Evolutionary conservation across 2,113 vertebrate species (phyloP).

Genomic region (Psittacula cyanocephala): DNA sequence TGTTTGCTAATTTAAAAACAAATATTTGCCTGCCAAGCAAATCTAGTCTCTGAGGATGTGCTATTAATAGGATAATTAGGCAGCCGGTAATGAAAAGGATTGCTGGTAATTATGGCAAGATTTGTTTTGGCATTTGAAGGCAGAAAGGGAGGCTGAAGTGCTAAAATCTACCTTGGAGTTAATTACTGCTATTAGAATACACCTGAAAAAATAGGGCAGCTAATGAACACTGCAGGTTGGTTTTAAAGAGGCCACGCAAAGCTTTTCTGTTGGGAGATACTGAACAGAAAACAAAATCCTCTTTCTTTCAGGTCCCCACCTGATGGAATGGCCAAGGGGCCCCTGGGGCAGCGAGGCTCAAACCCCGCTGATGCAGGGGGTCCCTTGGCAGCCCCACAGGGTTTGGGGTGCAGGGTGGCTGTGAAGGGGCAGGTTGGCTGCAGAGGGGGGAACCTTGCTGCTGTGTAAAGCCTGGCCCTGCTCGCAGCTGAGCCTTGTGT

Average conservation of each 20-base stretch:
- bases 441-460: too few relatives aligned
- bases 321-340: not conserved
- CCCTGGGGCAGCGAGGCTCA: not conserved
- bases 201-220: slow-evolving; percentile 86
- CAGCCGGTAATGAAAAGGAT: slow-evolving; percentile 97
- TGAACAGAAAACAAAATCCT: not conserved
- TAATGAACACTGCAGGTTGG: slow-evolving; percentile 39
- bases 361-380: rapidly evolving
- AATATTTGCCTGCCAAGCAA: slow-evolving; percentile 97
- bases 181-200: slow-evolving; percentile 87
- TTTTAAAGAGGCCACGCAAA: slow-evolving; percentile 51
- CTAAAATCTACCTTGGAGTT: slow-evolving; percentile 93
- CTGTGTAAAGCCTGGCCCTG: not conserved
- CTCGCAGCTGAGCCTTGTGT: rapidly evolving
- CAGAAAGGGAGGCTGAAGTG: slow-evolving; percentile 88
- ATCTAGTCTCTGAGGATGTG: slow-evolving; percentile 93
- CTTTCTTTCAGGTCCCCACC: rapidly evolving
- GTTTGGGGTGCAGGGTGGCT: not conserved
- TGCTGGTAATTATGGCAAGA: slow-evolving; percentile 98
- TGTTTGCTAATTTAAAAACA: slow-evolving; percentile 98
- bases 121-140: slow-evolving; percentile 97
- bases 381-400: not conserved
- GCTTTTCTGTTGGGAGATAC: not conserved
- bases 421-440: rapidly evolving
- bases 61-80: slow-evolving; percentile 99